Evolutionary conservation across 2,888 invertebrate genomes (phyloP).

Genomic region (Catocala fraxini): DNA sequence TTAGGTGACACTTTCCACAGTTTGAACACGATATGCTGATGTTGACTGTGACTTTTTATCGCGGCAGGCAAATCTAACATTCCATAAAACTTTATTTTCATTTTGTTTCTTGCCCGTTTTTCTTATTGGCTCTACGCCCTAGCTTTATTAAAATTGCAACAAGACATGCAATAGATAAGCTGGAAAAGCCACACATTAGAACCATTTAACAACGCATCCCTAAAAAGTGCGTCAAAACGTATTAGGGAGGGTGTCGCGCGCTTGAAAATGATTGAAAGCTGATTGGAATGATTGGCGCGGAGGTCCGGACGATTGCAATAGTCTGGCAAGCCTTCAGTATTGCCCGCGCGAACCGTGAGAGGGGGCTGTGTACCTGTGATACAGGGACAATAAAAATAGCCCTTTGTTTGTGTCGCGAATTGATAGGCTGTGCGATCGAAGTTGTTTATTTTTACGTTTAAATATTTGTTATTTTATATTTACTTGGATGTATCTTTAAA

Average conservation of each 20-base stretch:
- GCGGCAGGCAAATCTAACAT: too few species aligned
- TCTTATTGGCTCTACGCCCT: too few species aligned
- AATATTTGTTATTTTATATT: background rate
- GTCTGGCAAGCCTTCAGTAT: constrained; percentile 49
- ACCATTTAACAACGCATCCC: background rate
- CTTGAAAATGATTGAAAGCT: constrained; percentile 74
- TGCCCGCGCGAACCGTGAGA: constrained; percentile 16
- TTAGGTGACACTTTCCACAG: too few species aligned
- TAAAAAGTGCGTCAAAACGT: constrained; percentile 46
- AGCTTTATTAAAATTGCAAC: too few species aligned
- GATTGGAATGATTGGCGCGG: constrained; percentile 73
- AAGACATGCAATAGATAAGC: too few species aligned
- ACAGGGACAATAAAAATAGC: constrained; percentile 5
- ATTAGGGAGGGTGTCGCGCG: constrained; percentile 49
- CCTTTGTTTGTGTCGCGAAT: background rate
- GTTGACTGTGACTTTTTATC: too few species aligned
- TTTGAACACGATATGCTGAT: too few species aligned
- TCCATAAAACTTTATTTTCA: too few species aligned
- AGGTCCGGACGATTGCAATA: constrained; percentile 54
- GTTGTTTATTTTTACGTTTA: background rate
- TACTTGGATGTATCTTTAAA: too few species aligned
- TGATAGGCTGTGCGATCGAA: background rate
- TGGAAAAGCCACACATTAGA: background rate
- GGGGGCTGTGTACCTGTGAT: constrained; percentile 7
- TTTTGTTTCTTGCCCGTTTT: too few species aligned